phyloP scores from a whole-genome alignment of 1,140 invertebrate genomes.

The Amyelois transitella region DNA sequence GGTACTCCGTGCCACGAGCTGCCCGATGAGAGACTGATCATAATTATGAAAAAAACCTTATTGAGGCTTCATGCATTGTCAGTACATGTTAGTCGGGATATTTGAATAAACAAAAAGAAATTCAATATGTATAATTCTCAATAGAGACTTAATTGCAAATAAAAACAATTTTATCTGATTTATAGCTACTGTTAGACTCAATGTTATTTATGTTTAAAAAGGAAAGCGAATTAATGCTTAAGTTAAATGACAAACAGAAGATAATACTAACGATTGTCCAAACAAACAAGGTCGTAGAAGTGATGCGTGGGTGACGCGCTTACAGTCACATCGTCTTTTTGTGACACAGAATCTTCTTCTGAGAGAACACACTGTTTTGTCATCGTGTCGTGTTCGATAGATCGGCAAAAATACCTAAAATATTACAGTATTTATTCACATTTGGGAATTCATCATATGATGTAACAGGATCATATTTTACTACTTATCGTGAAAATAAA shows the following conservation, averaged over 20 bases:
- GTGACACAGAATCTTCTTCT: conserved; percentile 91
- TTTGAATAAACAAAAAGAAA: too few species aligned
- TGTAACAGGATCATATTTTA: too few species aligned
- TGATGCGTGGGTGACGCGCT: conserved; percentile 87
- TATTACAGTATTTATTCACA: too few species aligned
- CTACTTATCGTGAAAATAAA: too few species aligned
- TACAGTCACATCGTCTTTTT: conserved; percentile 87
- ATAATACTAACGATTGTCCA: conserved; percentile 87
- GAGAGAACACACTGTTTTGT: conserved; percentile 88
- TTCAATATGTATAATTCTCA: too few species aligned
- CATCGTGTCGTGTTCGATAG: conserved; percentile 92
- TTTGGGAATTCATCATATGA: too few species aligned
- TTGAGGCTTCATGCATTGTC: conserved; percentile 44
- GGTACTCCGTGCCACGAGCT: conserved; percentile 86
- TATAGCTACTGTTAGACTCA: not conserved
- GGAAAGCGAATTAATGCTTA: not conserved
- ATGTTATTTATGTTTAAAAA: not conserved
- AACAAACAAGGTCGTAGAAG: conserved; percentile 88
- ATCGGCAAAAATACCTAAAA: conserved; percentile 87
- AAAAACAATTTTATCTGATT: not conserved
- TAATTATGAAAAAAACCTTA: conserved; percentile 65
- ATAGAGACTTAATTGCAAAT: too few species aligned
- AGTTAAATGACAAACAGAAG: conserved; percentile 2
- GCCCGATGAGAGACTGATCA: conserved; percentile 73
- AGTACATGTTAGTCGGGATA: conserved; percentile 15